Conservation (phyloP, 2,888 invertebrate species). For the Oithona nana region DNA sequence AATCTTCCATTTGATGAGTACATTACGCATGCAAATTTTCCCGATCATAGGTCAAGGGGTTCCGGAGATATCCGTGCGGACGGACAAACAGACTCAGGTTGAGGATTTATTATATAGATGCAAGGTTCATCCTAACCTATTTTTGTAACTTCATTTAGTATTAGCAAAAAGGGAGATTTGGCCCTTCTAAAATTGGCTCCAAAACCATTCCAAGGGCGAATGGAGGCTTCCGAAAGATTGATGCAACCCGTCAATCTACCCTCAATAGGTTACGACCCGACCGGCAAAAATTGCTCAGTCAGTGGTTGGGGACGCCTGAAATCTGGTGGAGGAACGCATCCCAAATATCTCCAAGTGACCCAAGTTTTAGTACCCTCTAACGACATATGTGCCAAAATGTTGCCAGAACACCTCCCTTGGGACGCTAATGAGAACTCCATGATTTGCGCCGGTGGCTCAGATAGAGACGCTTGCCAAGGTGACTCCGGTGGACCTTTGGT, state of each 20-base stretch:
- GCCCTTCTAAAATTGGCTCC: background rate
- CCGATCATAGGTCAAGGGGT: no score
- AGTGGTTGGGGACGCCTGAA: constrained; percentile 49
- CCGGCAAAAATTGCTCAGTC: constrained; percentile 34
- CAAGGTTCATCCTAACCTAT: background rate
- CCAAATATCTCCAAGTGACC: background rate
- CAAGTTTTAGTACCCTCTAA: background rate
- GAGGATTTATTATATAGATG: no score
- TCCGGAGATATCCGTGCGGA: no score
- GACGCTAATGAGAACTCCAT: background rate
- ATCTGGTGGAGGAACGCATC: constrained; percentile 38
- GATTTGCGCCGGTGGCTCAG: constrained; percentile 1
- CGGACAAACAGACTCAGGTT: no score
- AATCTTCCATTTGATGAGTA: no score
- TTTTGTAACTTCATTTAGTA: background rate
- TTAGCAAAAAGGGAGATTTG: background rate
- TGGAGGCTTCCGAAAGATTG: background rate
- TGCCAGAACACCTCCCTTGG: background rate
- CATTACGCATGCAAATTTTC: no score
- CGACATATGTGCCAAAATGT: background rate
- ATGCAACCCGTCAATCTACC: background rate
- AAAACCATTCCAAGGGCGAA: background rate
- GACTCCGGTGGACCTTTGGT: background rate
- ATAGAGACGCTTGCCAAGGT: background rate
- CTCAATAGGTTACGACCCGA: background rate